phyloP scores from a whole-genome alignment of 2,888 invertebrate genomes.

The Drosophila rubida region DNA sequence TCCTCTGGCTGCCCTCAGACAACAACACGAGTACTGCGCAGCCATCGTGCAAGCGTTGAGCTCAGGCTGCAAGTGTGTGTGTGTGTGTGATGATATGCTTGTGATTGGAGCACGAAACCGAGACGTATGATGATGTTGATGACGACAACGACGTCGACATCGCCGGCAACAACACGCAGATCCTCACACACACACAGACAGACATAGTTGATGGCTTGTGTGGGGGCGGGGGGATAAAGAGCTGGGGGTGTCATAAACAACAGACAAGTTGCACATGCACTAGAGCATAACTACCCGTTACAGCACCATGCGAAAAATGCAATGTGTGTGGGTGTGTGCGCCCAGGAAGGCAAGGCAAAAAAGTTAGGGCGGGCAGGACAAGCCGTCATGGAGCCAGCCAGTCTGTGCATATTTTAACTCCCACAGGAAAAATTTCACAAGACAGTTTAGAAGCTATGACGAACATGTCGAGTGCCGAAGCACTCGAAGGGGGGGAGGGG shows the following conservation, averaged over 20 bases:
- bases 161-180: slow-evolving; percentile 22
- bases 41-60: slow-evolving; percentile 32
- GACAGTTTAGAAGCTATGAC: slow-evolving; percentile 71
- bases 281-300: slow-evolving; percentile 68
- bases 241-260: slow-evolving; percentile 69
- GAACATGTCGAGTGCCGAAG: slow-evolving; percentile 37
- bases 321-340: slow-evolving; percentile 1
- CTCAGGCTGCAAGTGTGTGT: slow-evolving; percentile 27
- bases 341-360: slow-evolving; percentile 46
- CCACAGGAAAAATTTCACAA: slow-evolving; percentile 78
- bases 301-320: slow-evolving; percentile 50
- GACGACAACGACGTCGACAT: slow-evolving; percentile 48
- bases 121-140: slow-evolving; percentile 78
- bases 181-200: slow-evolving; percentile 24
- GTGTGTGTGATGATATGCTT: slow-evolving; percentile 67
- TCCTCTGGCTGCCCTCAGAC: slow-evolving; percentile 8
- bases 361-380: slow-evolving; percentile 47
- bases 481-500: neutral
- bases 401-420: slow-evolving; percentile 75
- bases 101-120: slow-evolving; percentile 71
- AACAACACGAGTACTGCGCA: slow-evolving; percentile 9
- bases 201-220: slow-evolving; percentile 11
- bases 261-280: slow-evolving; percentile 79
- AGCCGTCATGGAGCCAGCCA: slow-evolving; percentile 42
- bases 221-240: slow-evolving; percentile 16